Evolutionary conservation across 2,113 vertebrate species (phyloP).

Genomic region (Phaethon lepturus): DNA sequence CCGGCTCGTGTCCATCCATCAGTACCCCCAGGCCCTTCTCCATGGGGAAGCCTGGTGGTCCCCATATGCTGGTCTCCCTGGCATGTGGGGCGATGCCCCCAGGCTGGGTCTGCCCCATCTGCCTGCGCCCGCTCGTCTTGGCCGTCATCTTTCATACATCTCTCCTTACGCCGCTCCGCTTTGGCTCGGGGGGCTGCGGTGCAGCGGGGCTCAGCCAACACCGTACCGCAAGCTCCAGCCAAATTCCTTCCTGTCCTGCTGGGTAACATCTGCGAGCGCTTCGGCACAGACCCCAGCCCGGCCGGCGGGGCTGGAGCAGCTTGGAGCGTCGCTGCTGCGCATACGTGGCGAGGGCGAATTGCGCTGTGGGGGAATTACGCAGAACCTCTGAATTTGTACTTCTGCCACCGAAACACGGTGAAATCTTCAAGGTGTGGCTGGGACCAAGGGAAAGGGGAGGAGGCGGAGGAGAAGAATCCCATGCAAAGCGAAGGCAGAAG

Average conservation of each 20-base stretch:
- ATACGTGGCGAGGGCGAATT: neutral
- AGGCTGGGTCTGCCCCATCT: neutral
- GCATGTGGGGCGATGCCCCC: neutral
- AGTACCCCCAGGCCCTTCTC: too few relatives aligned
- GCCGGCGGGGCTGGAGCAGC: too few relatives aligned
- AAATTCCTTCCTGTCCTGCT: neutral
- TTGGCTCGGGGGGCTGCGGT: neutral
- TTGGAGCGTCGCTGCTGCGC: too few relatives aligned
- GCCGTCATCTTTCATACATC: neutral
- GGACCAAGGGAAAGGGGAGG: neutral
- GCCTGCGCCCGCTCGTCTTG: neutral
- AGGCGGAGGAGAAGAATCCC: neutral
- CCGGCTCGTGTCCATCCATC: too few relatives aligned
- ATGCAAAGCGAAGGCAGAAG: neutral
- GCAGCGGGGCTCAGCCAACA: accelerated
- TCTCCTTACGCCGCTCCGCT: accelerated
- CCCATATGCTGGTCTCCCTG: neutral
- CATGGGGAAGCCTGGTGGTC: neutral
- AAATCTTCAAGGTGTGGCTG: accelerated
- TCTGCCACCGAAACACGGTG: neutral
- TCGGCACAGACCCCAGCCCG: neutral
- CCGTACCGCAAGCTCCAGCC: accelerated
- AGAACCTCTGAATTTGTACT: too few relatives aligned
- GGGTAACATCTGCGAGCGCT: neutral
- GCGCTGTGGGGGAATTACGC: accelerated